Evolutionary conservation across 2,888 invertebrate species (phyloP), one percentile per base, ranked within the genome.

Genomic region (Philhelius pedissequus): DNA sequence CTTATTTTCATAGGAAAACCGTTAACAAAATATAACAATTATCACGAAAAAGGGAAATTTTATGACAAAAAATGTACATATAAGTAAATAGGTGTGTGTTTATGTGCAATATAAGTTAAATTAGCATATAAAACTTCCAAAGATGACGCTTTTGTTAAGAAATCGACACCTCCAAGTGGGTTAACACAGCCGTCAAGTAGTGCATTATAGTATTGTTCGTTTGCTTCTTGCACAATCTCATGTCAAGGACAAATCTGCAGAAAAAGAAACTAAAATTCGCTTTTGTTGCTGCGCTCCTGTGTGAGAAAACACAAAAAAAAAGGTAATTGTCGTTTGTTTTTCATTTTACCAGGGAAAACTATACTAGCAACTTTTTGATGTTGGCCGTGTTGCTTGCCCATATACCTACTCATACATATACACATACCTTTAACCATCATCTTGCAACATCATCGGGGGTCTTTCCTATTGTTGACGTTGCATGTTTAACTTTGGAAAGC

Each of bases 401-500:
- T n/a, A n/a, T n/a, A n/a, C 7, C 20, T 40, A 45, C 11, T 8
- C 2, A 3, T 25, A 6, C 22, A 22, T 22, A 48, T 18, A 20
- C 4, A 45, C 2, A 52, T 18, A 8, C 3, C 13, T 13, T 13
- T 38, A 56, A 9, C 9, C 38, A 27, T 30, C 27, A 25, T 3
- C 13, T n/a, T n/a, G n/a, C 3, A 27, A 18, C 69, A 56, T 56
- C 32, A 74, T 71, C 32, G 30, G 58, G 60, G 38, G 58, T 38
- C 38, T 38, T 62, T 43, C 18, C 60, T 50, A 74, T 75, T 75
- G 80, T 80, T 80, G 80, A 75, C 71, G 81, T 76, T 66, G 70
- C 69, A 76, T 76, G 81, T 75, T 76, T 75, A 75, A 70, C 40
- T 75, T n/a, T 81, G 64, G 66, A 81, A 64, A 81, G 70, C 70